Percentiles rank a stretch among this genome's conserved stretches.
Evolutionary conservation across 2,888 invertebrate species (phyloP).

Genomic region (Cerceris ruficornis): DNA sequence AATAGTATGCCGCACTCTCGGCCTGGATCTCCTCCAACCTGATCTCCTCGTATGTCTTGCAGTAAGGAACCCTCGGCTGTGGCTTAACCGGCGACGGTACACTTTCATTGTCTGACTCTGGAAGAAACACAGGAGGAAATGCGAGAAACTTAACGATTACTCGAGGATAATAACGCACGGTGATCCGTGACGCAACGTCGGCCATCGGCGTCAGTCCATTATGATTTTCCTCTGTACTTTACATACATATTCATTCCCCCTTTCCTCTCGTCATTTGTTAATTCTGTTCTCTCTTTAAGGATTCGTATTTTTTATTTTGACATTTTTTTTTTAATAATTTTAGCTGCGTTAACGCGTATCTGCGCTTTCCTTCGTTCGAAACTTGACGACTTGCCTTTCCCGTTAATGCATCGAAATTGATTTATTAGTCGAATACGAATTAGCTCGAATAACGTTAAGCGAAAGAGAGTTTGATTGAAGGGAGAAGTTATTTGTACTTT

Average conservation of each 20-base stretch:
- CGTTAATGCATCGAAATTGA: too few species aligned
- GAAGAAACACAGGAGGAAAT: constrained; percentile 82
- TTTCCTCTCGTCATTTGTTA: not conserved
- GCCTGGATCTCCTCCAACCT: constrained; percentile 88
- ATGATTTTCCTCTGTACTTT: not conserved
- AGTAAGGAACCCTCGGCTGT: constrained; percentile 79
- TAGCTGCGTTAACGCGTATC: too few species aligned
- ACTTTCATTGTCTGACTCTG: constrained; percentile 91
- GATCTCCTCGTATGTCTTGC: constrained; percentile 87
- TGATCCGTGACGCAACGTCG: constrained; percentile 21
- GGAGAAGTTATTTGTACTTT: too few species aligned
- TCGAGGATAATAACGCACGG: constrained; percentile 2
- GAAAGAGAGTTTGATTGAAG: too few species aligned
- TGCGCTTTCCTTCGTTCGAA: too few species aligned
- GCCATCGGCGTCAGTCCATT: constrained; percentile 18
- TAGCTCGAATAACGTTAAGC: too few species aligned
- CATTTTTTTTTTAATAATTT: too few species aligned
- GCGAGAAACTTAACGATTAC: constrained; percentile 28
- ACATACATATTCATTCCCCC: not conserved
- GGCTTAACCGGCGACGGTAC: constrained; percentile 85
- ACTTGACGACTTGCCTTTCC: too few species aligned
- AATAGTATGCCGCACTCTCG: constrained; percentile 88
- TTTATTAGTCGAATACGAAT: too few species aligned
- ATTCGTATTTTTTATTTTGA: too few species aligned
- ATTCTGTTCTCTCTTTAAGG: too few species aligned